Evolutionary conservation across 2,797 vertebrate species (phyloP).

Genomic region (Platyrinchus mystaceus): DNA sequence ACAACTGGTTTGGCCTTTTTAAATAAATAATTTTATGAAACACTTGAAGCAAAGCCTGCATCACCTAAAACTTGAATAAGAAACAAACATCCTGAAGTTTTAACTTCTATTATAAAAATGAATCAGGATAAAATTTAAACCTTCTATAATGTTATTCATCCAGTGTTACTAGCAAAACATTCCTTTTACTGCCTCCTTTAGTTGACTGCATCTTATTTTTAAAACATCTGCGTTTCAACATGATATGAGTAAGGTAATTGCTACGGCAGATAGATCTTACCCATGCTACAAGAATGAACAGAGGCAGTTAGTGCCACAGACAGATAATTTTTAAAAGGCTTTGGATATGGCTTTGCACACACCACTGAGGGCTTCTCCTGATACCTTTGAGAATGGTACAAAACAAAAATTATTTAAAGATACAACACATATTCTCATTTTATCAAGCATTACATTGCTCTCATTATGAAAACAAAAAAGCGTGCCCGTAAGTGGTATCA

Average conservation of each 20-base stretch:
- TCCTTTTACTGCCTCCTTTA: not conserved
- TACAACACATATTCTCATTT: not conserved
- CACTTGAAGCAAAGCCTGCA: not conserved
- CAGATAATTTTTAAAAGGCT: not conserved
- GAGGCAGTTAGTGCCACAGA: not conserved
- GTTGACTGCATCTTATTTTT: not conserved
- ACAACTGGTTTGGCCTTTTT: not conserved
- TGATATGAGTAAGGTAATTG: accelerated
- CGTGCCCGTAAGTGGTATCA: not conserved
- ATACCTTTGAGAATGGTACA: not conserved
- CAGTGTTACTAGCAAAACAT: not conserved
- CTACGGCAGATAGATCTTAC: not conserved
- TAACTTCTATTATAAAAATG: not conserved
- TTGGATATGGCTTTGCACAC: not conserved
- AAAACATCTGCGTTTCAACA: not conserved
- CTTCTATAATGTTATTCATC: not conserved
- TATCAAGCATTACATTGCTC: not conserved
- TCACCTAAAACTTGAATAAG: accelerated
- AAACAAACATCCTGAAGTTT: not conserved
- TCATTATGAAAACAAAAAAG: not conserved
- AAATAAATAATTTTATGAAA: not conserved
- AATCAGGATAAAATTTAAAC: not conserved
- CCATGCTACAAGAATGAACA: not conserved
- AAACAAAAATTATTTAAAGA: not conserved
- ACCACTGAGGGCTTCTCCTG: not conserved